Evolutionary conservation across 2,888 invertebrate species (phyloP).

Genomic region (Ectobius pallidus): DNA sequence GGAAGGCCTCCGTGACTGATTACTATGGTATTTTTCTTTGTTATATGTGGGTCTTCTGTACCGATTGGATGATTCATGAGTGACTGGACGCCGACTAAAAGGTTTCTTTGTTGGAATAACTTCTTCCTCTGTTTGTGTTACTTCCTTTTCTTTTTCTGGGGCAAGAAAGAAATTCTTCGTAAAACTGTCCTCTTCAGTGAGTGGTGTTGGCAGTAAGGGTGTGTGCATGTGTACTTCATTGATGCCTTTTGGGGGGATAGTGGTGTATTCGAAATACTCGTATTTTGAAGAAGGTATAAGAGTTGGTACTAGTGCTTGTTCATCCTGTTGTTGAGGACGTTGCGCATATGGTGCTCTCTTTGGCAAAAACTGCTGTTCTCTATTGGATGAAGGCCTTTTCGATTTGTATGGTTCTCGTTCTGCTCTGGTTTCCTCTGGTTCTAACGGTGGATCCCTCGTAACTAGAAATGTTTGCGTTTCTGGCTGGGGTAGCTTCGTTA

Average conservation of each 20-base stretch:
- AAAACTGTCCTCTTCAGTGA: neutral
- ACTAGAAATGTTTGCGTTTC: no score
- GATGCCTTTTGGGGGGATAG: neutral
- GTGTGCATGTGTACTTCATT: neutral
- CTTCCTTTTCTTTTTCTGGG: neutral
- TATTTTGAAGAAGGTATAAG: neutral
- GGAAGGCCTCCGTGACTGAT: constrained; percentile 15
- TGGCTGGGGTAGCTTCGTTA: no score
- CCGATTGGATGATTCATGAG: neutral
- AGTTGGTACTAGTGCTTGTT: neutral
- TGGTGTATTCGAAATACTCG: neutral
- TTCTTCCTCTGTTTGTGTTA: neutral
- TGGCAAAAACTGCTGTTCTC: neutral
- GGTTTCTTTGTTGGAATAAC: neutral
- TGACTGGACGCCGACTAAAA: neutral
- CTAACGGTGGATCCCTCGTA: no score
- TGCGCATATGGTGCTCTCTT: neutral
- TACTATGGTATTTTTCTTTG: neutral
- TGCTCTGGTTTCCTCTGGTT: no score
- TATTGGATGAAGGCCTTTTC: neutral
- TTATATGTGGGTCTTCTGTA: neutral
- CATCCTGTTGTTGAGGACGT: neutral
- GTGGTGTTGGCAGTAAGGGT: constrained; percentile 6
- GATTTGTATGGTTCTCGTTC: no score
- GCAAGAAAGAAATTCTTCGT: neutral